Base-by-base conservation (phyloP, 2,113 vertebrate species). In the Chloroceryle aenea region DNA sequence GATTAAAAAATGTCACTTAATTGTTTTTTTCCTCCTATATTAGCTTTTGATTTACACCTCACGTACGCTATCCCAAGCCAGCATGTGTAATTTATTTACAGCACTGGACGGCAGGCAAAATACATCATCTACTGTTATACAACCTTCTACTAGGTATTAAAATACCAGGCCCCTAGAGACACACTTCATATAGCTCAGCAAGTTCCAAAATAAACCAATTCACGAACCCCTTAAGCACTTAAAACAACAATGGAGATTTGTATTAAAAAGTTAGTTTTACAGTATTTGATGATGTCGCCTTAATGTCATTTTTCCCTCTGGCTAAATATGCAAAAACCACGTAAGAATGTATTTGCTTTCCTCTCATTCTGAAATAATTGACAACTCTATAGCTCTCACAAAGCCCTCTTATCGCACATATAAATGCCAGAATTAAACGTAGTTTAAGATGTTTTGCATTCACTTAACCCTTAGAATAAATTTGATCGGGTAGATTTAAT, bases 201-300 rank as follows among this genome's bases (percentile, higher is more conserved):
- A 94, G 94, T 97, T 98, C 98, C 98, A 98, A 98, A 98, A 97
- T 96, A 98, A 98, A 98, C 98, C 93, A 93, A 97, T 97, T 92
- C 61, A 43, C 96, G 96, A 97, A 95, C 81, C 96, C 98, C 97
- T 97, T 78, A 53, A 98, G 98, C 96, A 95, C 97, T 98, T 98
- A 97, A 95, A 98, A 96, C 90, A 98, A 98, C 97, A 98, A 98
- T 96, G 87, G 97, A 96, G 96, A 98, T 97, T 97, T 98, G 97
- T 97, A 97, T 98, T 97, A 85, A 96, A 97, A 97, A 98, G 96
- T 96, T 56, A 79, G 95, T 96, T 98, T 98, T 98, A 93, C 78
- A 92, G 91, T 80, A 96, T 94, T 97, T 97, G 96, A 95, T 94
- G 95, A 97, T 97, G 97, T 98, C 91, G 97, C 93, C 91, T 95